Base-by-base conservation (phyloP, 2,797 vertebrate genomes). In the Ciconia nigra region DNA sequence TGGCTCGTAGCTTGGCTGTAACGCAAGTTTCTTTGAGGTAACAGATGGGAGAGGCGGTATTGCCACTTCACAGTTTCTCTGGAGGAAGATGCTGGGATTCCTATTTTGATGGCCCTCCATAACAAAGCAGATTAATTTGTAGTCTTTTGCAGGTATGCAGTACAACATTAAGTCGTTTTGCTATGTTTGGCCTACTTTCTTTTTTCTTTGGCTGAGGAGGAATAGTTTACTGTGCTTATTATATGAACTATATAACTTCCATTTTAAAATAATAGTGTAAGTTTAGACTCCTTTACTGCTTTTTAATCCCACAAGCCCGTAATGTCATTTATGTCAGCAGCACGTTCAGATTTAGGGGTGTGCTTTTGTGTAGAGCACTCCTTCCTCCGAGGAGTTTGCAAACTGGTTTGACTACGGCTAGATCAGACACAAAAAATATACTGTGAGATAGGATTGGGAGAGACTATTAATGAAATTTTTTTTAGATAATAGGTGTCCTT, bases 381-480 rank as follows among this genome's bases (percentile, higher is more conserved):
- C 33, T 70, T 72, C 25, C 29, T 67, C 37, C 2, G 1, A 62
- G 72, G 19, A 54, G 17, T 44, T 85, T 83, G 41, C 47, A 52
- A 73, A 77, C 71, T 87, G 72, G 63, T 94, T 94, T 67, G 69
- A 20, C 87, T 83, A 4, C 67, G 62, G 65, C 63, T 87, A 35
- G 58, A 49, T 44, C 77, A 79, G 66, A 33, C 26, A 16, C 29
- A 37, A 63, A 31, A 71, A 89, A 72, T 80, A 59, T 4, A 31
- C 59, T 5, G 51, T 31, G 70, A 67, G 67, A 22, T 78, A 58
- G 59, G 70, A 66, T 3, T 76, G 58, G 52, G 44, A 65, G 83
- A 81, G 87, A 79, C 44, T 10, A 13, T 33, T 66, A 63, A 22
- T 76, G 69, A 44, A 41, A 3, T 13, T 78, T 71, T 89, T 49